Evolutionary conservation across 2,888 invertebrate species (phyloP), one percentile per base, ranked within the genome.

Genomic region (Ptychoptera contaminata): DNA sequence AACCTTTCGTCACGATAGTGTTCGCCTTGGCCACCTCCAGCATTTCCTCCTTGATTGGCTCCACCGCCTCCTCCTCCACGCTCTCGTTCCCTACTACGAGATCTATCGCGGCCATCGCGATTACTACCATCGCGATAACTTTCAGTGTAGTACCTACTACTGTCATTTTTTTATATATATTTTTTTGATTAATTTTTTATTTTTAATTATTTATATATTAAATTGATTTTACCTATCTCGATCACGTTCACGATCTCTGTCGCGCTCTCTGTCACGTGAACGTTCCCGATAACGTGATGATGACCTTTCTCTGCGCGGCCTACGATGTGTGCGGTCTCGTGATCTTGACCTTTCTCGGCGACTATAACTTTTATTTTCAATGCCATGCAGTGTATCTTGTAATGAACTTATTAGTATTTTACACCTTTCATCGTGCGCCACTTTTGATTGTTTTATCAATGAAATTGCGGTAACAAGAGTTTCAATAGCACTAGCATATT

Each of bases 381-480:
- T 93, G 41, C 96, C 96, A 63, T 92, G 85, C 36, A 98, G 70
- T 2, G 97, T 97, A 62, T 98, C 97, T 67, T 94, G 91, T 2
- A 98, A 73, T 0, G 94, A 93, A 54, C 90, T 92, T 52, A 98
- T 93, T 45, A 98, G 70, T 55, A 97, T 96, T 69, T 96, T 94
- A 71, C 98, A 98, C 37, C 98, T 77, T 62, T 98, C 98, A 66
- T 98, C 97, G 46, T 63, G 62, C 23, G 62, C 58, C 42, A 75
- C 79, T 69, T 92, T 90, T 45, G 96, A 96, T 71, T 97, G 96
- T 63, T 96, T 96, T 54, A 99, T 98, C 46, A 98, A 73, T 8
- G 96, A 94, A 56, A 98, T 96, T 8, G 98, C 98, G 0, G 98
- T 99, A 47, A 96, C 93, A 50, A 99, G 73, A 3, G 98, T 98